phyloP scores from a whole-genome alignment of 2,888 invertebrate species.

The Acleris emargana region DNA sequence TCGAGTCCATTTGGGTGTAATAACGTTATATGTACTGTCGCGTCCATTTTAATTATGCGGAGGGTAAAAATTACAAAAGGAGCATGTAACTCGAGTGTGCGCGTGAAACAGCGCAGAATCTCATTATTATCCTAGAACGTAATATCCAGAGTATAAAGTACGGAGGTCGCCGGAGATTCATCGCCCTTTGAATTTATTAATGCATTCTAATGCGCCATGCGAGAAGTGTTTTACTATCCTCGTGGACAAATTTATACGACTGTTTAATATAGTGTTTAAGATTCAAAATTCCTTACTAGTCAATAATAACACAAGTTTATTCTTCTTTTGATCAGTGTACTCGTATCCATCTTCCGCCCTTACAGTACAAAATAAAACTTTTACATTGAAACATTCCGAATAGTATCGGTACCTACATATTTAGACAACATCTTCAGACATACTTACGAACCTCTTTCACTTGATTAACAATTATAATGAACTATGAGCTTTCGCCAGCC shows the following conservation, averaged over 20 bases:
- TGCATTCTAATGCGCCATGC: neutral
- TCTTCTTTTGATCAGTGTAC: no score
- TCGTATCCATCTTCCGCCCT: no score
- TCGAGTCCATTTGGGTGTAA: neutral
- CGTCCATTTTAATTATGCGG: constrained; percentile 34
- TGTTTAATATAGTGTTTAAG: no score
- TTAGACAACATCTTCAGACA: no score
- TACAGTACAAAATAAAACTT: no score
- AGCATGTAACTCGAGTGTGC: neutral
- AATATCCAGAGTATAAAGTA: constrained; percentile 1
- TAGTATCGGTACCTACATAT: no score
- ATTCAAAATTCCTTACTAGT: no score
- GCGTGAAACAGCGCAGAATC: constrained; percentile 19
- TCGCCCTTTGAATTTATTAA: constrained; percentile 20
- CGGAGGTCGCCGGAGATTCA: constrained; percentile 20
- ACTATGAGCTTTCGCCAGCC: no score
- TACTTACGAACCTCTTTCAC: no score
- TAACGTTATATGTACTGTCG: constrained; percentile 20
- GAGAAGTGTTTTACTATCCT: neutral
- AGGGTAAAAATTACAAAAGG: constrained; percentile 30
- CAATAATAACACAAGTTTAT: no score
- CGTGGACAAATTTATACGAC: neutral
- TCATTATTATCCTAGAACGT: constrained; percentile 22
- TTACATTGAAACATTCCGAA: no score
- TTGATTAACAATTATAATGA: no score